Base-by-base conservation (phyloP, 2,113 vertebrate genomes). In the Oryzias woworae region DNA sequence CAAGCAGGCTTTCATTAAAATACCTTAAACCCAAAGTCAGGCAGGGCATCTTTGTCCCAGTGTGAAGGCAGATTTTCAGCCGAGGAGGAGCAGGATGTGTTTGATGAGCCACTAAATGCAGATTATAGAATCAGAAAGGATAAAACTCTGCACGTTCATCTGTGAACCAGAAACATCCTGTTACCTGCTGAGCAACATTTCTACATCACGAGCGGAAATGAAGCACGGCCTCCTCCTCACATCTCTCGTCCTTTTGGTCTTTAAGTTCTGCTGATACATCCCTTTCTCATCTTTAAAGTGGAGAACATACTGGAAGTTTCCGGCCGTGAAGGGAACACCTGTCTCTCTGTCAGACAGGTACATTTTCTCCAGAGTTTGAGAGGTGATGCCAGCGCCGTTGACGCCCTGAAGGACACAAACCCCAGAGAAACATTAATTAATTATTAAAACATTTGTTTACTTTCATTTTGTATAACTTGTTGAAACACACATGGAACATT, bases 161-260 rank as follows among this genome's bases (percentile, higher is more conserved):
- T 48, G 15, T 31, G 1, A 14, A 52, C 57, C 2, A 5, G 41
- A 28, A 50, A 71, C 48, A 20, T 22, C 41, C 28, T 51, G 23
- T 46, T 77, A 92, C 90, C 90, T 72, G 42, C 76, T 89, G 22
- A 82, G 88, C 60, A 85, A 84, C 50, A 57, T 68, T 51, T 92
- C 90, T 70, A 96, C 92, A 0, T 95, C 93, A n/a, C 92, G 81
- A 42, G 81, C 66, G 46, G 95, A 96, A 50, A 96, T 85, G 17
- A 94, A 98, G 65, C 84, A 85, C 28, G 97, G 97, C 73, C 97
- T 92, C 43, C 97, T 89, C 52, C 92, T 76, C 71, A 98, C 84
- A 4, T 17, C 85, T 72, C 94, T 92, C 77, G 0, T 52, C 15
- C 95, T 96, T 53, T 88, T 87, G 71, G 46, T 90, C 1, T 12